Evolutionary conservation across 1,140 invertebrate species (phyloP).

Genomic region (Panagrolaimus sp.): DNA sequence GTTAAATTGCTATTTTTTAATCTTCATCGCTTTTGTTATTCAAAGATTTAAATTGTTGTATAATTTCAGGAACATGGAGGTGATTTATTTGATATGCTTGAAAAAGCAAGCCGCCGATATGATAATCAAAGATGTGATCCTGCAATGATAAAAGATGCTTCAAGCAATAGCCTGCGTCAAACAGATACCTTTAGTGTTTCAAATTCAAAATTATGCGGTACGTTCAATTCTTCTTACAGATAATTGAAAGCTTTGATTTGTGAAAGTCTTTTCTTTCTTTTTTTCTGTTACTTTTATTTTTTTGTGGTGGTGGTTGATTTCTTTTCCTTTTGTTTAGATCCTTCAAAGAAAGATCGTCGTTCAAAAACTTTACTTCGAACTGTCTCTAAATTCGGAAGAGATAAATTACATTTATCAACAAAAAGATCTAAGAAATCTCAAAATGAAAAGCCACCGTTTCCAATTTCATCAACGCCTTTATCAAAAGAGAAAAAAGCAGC

Average conservation of each 20-base stretch:
- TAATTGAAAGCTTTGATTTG: background rate
- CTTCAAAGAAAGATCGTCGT: too few species aligned
- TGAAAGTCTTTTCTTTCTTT: conserved; percentile 1
- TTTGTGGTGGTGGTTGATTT: background rate
- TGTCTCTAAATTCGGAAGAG: too few species aligned
- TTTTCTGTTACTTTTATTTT: conserved; percentile 11
- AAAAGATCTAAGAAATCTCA: too few species aligned
- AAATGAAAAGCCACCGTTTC: too few species aligned
- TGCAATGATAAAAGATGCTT: background rate
- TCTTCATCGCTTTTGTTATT: too few species aligned
- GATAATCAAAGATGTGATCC: conserved; percentile 4
- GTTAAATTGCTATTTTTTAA: background rate
- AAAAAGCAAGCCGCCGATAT: background rate
- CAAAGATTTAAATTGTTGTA: too few species aligned
- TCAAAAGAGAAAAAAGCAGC: too few species aligned
- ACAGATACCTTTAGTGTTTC: background rate
- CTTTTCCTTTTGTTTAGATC: conserved; percentile 1
- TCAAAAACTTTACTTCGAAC: too few species aligned
- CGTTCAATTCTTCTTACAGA: background rate
- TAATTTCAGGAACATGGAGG: background rate
- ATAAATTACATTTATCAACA: too few species aligned
- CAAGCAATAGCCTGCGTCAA: background rate
- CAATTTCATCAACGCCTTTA: too few species aligned
- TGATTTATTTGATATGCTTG: background rate
- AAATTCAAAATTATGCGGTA: background rate